phyloP scores from a whole-genome alignment of 2,888 invertebrate genomes.

The Drosophila prostipennis region DNA sequence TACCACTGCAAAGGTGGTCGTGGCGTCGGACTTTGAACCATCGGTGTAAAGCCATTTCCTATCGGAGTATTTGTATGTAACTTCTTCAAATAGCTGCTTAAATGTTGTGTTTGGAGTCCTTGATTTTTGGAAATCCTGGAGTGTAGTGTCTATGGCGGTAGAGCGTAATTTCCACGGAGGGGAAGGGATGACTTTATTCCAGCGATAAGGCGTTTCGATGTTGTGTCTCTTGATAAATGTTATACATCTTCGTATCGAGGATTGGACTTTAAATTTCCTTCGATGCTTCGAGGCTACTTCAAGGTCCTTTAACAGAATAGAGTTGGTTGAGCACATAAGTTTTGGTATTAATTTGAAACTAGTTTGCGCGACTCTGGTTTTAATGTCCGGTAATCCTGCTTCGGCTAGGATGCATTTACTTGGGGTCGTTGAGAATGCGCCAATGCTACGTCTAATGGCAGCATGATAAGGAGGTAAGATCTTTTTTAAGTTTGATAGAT shows the following conservation, averaged over 20 bases:
- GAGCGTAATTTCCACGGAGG: no score
- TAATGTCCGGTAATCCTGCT: conserved; percentile 4
- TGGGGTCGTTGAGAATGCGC: background rate
- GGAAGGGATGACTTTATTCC: conserved; percentile 18
- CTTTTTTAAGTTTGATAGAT: background rate
- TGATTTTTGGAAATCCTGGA: no score
- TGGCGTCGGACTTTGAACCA: no score
- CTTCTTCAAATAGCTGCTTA: no score
- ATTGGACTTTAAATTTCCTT: background rate
- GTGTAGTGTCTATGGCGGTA: no score
- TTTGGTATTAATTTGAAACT: conserved; percentile 2
- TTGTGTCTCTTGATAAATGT: conserved; percentile 6
- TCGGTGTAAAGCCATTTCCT: no score
- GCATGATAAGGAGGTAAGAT: background rate
- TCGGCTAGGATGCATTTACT: background rate
- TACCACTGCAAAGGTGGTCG: no score
- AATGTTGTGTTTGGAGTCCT: no score
- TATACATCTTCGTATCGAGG: conserved; percentile 6
- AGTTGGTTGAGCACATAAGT: conserved; percentile 10
- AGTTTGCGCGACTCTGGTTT: conserved; percentile 12
- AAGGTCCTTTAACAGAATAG: conserved; percentile 8
- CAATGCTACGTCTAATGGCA: background rate
- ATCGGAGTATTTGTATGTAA: no score
- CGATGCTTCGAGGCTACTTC: no score
- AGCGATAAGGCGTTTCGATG: no score